Base-by-base conservation (phyloP, 2,797 vertebrate genomes). In the Peromyscus aztecus region DNA sequence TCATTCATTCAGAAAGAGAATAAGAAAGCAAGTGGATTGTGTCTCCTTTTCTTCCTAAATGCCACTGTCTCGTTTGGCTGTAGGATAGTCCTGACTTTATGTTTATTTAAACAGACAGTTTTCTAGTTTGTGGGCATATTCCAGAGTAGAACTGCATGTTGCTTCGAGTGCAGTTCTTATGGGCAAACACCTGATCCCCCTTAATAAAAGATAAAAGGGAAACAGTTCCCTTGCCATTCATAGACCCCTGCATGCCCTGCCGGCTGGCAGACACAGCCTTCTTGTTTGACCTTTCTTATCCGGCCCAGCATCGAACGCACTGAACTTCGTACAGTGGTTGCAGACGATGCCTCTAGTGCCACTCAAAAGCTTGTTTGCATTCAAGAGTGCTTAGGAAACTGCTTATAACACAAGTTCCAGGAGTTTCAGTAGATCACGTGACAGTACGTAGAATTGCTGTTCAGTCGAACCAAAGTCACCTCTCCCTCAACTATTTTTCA, bases 151-250 rank as follows among this genome's bases (percentile, higher is more conserved):
- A 92, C 96, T 49, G 95, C 96, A 63, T 82, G 94, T 98, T 97
- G 98, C 98, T 98, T 87, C 85, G 94, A 98, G 98, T 97, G 87
- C 63, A 97, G 93, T 97, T 98, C 98, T 98, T 97, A 96, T 97
- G 98, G 98, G 98, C 98, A 99, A 99, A 98, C 99, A 99, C 98
- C 99, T 99, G 98, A 99, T 98, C 98, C 98, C 98, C 97, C 98
- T 98, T 98, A 98, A 98, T 98, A 98, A 98, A 98, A 97, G 97
- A 98, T 97, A 98, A 98, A 98, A 98, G 95, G 94, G 95, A 98
- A 98, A 97, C 6, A 27, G 97, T 98, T 97, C 94, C 87, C 95
- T 93, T 95, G 93, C 95, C 92, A 55, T 91, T 96, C 97, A 95
- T 93, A 97, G 97, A 19, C 12, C 87, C 57, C 88, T 6, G 71